Percentiles rank a stretch among this genome's conserved stretches.
These are phyloP conservation scores for Pseudorasbora parva DNA, from an alignment of 2,113 vertebrate genomes.

Conservation along the genomic window DNA sequence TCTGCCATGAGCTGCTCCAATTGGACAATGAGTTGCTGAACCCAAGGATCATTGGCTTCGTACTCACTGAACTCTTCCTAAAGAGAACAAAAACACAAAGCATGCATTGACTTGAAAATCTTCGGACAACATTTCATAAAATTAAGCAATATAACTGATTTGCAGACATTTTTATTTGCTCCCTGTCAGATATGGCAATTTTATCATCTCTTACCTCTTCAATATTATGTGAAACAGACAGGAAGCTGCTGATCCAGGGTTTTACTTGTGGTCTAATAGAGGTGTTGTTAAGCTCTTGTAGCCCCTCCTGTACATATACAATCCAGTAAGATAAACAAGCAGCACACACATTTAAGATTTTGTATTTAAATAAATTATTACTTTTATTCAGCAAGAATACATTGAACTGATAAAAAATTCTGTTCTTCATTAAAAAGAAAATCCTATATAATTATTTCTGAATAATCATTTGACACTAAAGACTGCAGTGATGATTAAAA, in stretches of 20 bases:
- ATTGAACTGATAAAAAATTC: not conserved
- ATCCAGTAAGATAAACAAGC: slow-evolving; percentile 31
- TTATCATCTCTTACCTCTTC: slow-evolving; percentile 85
- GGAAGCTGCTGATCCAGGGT: slow-evolving; percentile 96
- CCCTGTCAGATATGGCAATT: not conserved
- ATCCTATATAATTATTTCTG: too few relatives aligned
- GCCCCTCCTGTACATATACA: slow-evolving; percentile 83
- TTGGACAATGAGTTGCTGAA: slow-evolving; percentile 95
- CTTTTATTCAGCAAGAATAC: too few relatives aligned
- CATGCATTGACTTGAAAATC: not conserved
- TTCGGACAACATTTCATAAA: not conserved
- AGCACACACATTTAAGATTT: not conserved
- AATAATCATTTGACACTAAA: too few relatives aligned
- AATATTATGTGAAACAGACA: slow-evolving; percentile 95
- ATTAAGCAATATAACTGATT: not conserved
- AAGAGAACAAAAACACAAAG: not conserved
- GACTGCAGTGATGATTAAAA: too few relatives aligned
- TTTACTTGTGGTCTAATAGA: slow-evolving; percentile 96
- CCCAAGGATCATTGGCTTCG: slow-evolving; percentile 97
- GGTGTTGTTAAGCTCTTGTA: slow-evolving; percentile 89
- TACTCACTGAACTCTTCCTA: slow-evolving; percentile 98
- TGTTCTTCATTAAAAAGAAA: too few relatives aligned
- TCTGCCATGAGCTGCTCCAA: slow-evolving; percentile 96
- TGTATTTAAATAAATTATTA: too few relatives aligned
- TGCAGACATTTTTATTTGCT: not conserved